phyloP scores from a whole-genome alignment of 1,140 invertebrate genomes.

The Oreohelix idahoensis region DNA sequence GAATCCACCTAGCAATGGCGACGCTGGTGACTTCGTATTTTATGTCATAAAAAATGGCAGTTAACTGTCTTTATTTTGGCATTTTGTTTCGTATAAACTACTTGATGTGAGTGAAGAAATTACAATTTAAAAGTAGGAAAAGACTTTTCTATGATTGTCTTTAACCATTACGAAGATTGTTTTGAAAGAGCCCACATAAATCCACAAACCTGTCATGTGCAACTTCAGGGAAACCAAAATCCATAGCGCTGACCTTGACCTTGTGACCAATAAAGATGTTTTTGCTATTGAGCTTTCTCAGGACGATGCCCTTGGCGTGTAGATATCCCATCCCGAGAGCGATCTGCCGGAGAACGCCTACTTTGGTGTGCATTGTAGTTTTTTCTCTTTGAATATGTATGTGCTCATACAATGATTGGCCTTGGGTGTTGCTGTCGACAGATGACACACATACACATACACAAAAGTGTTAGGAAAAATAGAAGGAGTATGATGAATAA shows the following conservation, averaged over 20 bases:
- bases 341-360: conserved; percentile 69
- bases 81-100: too few species aligned
- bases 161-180: too few species aligned
- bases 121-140: too few species aligned
- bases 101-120: too few species aligned
- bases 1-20: too few species aligned
- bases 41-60: too few species aligned
- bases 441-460: neutral
- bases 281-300: conserved; percentile 71
- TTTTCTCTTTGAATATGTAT: conserved; percentile 66
- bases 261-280: conserved; percentile 74
- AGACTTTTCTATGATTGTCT: too few species aligned
- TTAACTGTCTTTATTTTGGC: too few species aligned
- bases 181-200: too few species aligned
- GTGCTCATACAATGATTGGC: conserved; percentile 70
- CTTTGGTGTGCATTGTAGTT: conserved; percentile 61
- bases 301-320: conserved; percentile 74
- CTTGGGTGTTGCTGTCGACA: conserved; percentile 63
- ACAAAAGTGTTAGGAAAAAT: too few species aligned
- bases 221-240: conserved; percentile 71
- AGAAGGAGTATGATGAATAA: too few species aligned
- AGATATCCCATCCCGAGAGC: conserved; percentile 75
- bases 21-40: too few species aligned
- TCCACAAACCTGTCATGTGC: conserved; percentile 55
- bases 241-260: conserved; percentile 74